Percentiles rank a stretch among this genome's conserved stretches.
These are phyloP conservation scores for Physocephala rufipes DNA, from an alignment of 2,888 invertebrate genomes.

Conservation along the genomic window DNA sequence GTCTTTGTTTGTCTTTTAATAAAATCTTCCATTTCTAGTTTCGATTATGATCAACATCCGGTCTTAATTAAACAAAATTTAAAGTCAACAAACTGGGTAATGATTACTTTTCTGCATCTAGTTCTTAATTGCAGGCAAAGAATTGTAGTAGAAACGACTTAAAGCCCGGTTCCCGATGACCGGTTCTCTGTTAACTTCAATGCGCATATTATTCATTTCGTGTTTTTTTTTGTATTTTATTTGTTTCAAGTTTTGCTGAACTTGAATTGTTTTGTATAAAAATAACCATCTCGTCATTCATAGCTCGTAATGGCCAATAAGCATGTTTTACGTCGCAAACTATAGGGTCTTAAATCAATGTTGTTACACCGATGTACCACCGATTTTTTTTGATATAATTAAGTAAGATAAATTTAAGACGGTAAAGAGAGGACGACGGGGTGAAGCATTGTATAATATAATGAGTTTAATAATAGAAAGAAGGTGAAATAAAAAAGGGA, in stretches of 20 bases:
- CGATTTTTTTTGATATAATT: slow-evolving; percentile 25
- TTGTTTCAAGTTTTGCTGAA: neutral
- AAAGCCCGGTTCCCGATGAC: neutral
- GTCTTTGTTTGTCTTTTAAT: neutral
- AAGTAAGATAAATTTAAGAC: slow-evolving; percentile 22
- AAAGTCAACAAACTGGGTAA: slow-evolving; percentile 8
- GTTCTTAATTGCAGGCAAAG: slow-evolving; percentile 23
- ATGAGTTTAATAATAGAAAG: neutral
- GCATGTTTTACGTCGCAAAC: slow-evolving; percentile 22
- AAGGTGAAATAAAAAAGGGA: too few species aligned
- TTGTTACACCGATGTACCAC: slow-evolving; percentile 17
- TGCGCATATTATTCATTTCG: neutral
- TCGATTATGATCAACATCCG: slow-evolving; percentile 26
- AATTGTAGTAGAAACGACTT: neutral
- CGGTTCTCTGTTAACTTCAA: neutral
- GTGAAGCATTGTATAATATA: neutral
- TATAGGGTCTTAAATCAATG: slow-evolving; percentile 10
- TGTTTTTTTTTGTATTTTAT: too few species aligned
- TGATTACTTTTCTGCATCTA: slow-evolving; percentile 10
- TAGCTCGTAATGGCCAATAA: neutral
- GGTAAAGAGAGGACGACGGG: neutral
- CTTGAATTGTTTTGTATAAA: slow-evolving; percentile 11
- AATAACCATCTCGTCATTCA: slow-evolving; percentile 15
- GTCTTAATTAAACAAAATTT: slow-evolving; percentile 28
- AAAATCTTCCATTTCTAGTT: neutral